Evolutionary conservation across 2,797 vertebrate species (phyloP).

Genomic region (Pagetopsis macropterus): DNA sequence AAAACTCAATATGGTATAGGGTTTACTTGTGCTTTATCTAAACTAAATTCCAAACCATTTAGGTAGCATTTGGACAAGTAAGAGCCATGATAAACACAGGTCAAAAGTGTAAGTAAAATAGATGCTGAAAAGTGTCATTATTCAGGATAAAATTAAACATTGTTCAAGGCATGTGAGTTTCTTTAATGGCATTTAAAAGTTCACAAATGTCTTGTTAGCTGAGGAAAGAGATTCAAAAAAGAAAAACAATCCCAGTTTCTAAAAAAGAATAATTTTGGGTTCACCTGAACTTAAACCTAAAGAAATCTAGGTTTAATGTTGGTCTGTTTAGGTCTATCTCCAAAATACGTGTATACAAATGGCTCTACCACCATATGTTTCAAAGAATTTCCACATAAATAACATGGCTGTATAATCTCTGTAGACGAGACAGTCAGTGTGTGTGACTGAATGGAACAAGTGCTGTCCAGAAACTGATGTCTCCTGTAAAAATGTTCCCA

Average conservation of each 20-base stretch:
- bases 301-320: background rate
- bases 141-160: background rate
- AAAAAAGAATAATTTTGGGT: background rate
- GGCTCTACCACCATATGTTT: background rate
- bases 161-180: too few relatives aligned
- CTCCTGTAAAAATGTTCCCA: conserved; percentile 53
- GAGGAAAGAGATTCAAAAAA: too few relatives aligned
- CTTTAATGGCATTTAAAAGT: too few relatives aligned
- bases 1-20: too few relatives aligned
- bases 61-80: too few relatives aligned
- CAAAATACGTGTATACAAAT: background rate
- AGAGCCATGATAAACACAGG: too few relatives aligned
- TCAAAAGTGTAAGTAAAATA: background rate
- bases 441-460: conserved; percentile 1
- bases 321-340: background rate
- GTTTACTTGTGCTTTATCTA: too few relatives aligned
- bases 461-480: conserved; percentile 10
- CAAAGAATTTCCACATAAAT: background rate
- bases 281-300: background rate
- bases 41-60: too few relatives aligned
- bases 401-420: background rate
- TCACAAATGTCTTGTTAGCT: too few relatives aligned
- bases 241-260: background rate
- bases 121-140: background rate
- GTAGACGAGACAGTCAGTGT: background rate